Conservation (phyloP, 2,113 vertebrate species). For the Callaeas wilsoni region DNA sequence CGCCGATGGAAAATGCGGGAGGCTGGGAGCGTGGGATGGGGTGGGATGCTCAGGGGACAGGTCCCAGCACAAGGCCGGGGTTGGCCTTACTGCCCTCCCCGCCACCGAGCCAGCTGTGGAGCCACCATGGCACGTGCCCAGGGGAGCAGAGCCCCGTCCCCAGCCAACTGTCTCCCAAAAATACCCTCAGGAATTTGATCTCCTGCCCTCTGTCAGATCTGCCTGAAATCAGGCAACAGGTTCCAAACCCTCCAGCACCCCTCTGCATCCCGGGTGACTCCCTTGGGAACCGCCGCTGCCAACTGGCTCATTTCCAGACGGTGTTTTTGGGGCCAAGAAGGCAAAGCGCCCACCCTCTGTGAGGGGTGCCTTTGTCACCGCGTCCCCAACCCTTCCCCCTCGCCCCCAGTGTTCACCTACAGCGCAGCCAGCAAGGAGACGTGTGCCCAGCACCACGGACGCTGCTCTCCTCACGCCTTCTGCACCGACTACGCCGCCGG, state of each 20-base stretch:
- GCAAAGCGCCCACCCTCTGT: rapidly evolving
- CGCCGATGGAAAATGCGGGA: background rate
- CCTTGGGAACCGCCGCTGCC: rapidly evolving
- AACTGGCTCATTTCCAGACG: rapidly evolving
- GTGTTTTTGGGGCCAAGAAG: rapidly evolving
- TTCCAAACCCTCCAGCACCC: background rate
- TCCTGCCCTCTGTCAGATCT: background rate
- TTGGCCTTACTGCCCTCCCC: background rate
- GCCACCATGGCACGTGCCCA: rapidly evolving
- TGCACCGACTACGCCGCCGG: slow-evolving; percentile 86
- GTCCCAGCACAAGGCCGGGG: background rate
- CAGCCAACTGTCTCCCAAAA: background rate
- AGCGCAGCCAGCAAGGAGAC: slow-evolving; percentile 79
- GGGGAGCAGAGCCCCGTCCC: rapidly evolving
- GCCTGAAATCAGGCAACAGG: background rate
- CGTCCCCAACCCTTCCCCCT: background rate
- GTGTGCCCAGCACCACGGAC: slow-evolving; percentile 74
- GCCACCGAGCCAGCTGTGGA: background rate
- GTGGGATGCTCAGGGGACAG: background rate
- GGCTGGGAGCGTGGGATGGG: background rate
- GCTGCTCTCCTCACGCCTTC: slow-evolving; percentile 84
- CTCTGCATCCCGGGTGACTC: rapidly evolving
- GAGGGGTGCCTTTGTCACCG: rapidly evolving
- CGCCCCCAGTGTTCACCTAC: slow-evolving; percentile 77
- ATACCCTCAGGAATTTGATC: background rate